Evolutionary conservation across 2,113 vertebrate genomes (phyloP).

Genomic region (Mastomys coucha): DNA sequence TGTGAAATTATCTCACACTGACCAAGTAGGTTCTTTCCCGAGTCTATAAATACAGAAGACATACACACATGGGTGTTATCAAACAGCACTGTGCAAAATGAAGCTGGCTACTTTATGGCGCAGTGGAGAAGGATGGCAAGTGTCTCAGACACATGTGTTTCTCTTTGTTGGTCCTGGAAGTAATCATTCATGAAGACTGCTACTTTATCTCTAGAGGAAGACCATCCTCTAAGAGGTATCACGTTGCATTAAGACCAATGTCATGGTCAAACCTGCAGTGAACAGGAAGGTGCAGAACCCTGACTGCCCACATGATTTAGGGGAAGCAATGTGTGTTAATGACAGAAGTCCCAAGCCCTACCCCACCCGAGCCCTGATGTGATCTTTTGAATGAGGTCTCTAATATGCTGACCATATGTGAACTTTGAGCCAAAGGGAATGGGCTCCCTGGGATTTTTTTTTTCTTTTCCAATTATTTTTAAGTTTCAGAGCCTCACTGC

Average conservation of each 20-base stretch:
- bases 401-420: conserved; percentile 71
- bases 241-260: conserved; percentile 79
- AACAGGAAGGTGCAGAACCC: neutral
- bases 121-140: conserved; percentile 87
- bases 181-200: conserved; percentile 86
- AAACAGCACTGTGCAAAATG: conserved; percentile 89
- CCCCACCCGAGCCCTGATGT: neutral
- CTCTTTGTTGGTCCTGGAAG: conserved; percentile 78
- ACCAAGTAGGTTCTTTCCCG: conserved; percentile 89
- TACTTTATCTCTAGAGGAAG: conserved; percentile 87
- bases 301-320: neutral
- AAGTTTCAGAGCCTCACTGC: conserved; percentile 37
- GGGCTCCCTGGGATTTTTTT: conserved; percentile 43
- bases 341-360: neutral
- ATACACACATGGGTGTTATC: conserved; percentile 90
- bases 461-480: conserved; percentile 59
- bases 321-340: neutral
- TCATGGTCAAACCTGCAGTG: conserved; percentile 15
- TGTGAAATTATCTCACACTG: conserved; percentile 90
- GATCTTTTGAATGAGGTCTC: conserved; percentile 20
- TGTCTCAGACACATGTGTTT: conserved; percentile 87
- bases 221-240: conserved; percentile 80
- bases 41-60: conserved; percentile 88
- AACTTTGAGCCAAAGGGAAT: conserved; percentile 44
- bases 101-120: conserved; percentile 90